Percentiles rank a stretch among this genome's conserved stretches.
These are phyloP conservation scores for Cherax quadricarinatus DNA, from an alignment of 1,140 invertebrate genomes.

Conservation along the genomic window DNA sequence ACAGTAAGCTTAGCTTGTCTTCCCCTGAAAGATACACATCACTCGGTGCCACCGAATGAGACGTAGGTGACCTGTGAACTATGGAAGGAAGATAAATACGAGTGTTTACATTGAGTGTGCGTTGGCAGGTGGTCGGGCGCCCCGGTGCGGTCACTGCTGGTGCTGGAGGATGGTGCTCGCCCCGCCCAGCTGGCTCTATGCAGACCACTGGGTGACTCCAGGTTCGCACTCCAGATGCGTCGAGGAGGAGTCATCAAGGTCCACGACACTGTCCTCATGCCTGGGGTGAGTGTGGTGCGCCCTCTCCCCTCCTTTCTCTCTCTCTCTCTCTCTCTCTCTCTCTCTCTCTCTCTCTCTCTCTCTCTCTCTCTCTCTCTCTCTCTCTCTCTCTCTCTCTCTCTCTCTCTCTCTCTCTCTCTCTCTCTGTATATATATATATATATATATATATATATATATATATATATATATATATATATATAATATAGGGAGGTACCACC, in stretches of 20 bases:
- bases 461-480: too few species aligned
- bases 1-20: too few species aligned
- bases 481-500: too few species aligned
- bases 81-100: too few species aligned
- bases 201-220: slow-evolving; percentile 91
- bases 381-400: background rate
- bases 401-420: too few species aligned
- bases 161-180: slow-evolving; percentile 90
- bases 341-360: background rate
- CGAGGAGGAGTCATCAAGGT: slow-evolving; percentile 92
- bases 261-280: slow-evolving; percentile 92
- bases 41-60: too few species aligned
- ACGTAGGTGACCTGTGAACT: too few species aligned
- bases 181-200: slow-evolving; percentile 94
- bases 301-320: background rate
- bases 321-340: background rate
- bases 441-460: too few species aligned
- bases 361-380: slow-evolving; percentile 13
- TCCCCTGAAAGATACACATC: too few species aligned
- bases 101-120: background rate
- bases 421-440: too few species aligned
- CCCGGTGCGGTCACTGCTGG: slow-evolving; percentile 84
- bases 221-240: slow-evolving; percentile 89
- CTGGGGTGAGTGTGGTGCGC: slow-evolving; percentile 82
- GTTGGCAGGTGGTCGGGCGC: slow-evolving; percentile 80